These are phyloP conservation scores for Lutjanus erythropterus DNA, from an alignment of 2,113 vertebrate genomes.

Conservation along the genomic window DNA sequence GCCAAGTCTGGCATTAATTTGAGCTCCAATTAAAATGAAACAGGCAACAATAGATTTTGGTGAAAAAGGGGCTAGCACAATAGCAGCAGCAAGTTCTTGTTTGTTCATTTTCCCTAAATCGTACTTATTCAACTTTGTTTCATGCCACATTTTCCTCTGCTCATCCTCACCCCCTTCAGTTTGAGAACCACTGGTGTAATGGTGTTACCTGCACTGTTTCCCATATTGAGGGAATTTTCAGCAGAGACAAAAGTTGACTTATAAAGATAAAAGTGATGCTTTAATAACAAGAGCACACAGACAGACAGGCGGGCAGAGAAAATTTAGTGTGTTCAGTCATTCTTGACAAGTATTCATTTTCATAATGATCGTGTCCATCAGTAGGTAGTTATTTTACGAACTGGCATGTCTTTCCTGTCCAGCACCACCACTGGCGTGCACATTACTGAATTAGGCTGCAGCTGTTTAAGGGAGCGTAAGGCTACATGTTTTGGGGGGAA, in stretches of 20 bases:
- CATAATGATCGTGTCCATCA: slow-evolving; percentile 15
- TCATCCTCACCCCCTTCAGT: too few species aligned
- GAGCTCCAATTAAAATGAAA: too few species aligned
- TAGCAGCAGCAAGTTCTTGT: too few species aligned
- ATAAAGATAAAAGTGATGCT: not conserved
- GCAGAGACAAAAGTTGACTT: not conserved
- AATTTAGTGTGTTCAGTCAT: not conserved
- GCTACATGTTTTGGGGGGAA: slow-evolving; percentile 18
- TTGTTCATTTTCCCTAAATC: too few species aligned
- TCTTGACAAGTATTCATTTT: slow-evolving; percentile 30
- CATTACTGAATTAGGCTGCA: slow-evolving; percentile 26
- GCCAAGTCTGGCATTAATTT: too few species aligned
- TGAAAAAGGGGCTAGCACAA: too few species aligned
- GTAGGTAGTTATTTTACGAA: slow-evolving; percentile 26
- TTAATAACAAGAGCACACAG: not conserved
- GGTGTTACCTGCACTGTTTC: not conserved
- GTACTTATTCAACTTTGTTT: too few species aligned
- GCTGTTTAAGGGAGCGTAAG: slow-evolving; percentile 22
- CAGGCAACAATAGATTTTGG: too few species aligned
- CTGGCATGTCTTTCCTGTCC: slow-evolving; percentile 5
- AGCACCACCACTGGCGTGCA: slow-evolving; percentile 16
- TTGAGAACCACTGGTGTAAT: too few species aligned
- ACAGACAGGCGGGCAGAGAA: not conserved
- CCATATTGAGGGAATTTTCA: not conserved
- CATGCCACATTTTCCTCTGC: too few species aligned